Evolutionary conservation across 2,113 vertebrate species (phyloP).

Genomic region (Stictonetta naevosa): DNA sequence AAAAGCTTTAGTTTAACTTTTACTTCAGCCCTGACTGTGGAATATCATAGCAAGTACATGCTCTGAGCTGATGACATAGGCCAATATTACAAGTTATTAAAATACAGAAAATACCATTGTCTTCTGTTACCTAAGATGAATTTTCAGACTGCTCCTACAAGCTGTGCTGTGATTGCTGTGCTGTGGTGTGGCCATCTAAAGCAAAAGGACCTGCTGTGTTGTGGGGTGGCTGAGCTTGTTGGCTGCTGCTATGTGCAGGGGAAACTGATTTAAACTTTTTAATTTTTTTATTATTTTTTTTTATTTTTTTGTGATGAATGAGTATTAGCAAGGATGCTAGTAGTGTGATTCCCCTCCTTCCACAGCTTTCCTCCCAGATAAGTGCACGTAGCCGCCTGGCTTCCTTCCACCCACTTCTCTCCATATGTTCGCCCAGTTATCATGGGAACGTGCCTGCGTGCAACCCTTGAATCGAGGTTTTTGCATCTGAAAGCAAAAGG

Average conservation of each 20-base stretch:
- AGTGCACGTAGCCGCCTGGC: background rate
- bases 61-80: background rate
- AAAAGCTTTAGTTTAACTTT: conserved; percentile 25
- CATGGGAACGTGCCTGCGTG: background rate
- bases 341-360: background rate
- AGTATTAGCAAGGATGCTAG: background rate
- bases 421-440: background rate
- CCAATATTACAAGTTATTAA: conserved; percentile 53
- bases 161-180: background rate
- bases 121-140: background rate
- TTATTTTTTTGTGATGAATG: background rate
- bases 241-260: background rate
- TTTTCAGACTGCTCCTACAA: background rate
- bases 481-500: background rate
- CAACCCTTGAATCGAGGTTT: background rate
- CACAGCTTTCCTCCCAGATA: background rate
- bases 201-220: background rate
- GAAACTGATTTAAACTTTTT: background rate
- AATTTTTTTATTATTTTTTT: background rate
- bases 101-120: conserved; percentile 20
- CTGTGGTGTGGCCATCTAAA: background rate
- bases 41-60: background rate
- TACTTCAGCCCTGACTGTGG: background rate
- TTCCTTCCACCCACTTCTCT: background rate
- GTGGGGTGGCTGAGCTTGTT: background rate